Base-by-base conservation (phyloP, 30 jellyfish, hydroid and myxozoan species). In the Rhopilema esculentum region DNA sequence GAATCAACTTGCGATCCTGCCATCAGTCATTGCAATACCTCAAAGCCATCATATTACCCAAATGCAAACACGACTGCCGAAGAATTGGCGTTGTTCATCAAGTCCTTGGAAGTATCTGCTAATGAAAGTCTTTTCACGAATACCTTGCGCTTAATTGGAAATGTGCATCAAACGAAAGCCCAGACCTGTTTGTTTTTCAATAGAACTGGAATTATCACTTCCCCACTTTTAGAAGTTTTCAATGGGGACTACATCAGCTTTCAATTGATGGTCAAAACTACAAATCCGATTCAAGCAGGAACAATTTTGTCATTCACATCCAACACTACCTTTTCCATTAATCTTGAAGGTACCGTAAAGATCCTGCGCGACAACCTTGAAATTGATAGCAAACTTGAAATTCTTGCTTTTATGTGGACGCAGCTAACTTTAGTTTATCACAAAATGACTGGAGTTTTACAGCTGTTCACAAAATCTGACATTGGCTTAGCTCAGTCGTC, bases 381-480 rank as follows among this genome's bases (percentile, higher is more conserved):
- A 8, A 63, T 86, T 74, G 94, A 86, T 48, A 74, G 85, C 24
- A 88, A 89, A n/a, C 49, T 86, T 32, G 25, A 67, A 16, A 49
- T 86, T 21, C 27, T 1, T 4, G 71, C 22, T 8, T 17, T 0
- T 24, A 40, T 31, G 1, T 86, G 94, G 94, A 77, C 94, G 24
- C 94, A 86, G 88, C 53, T 86, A 23, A 31, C 89, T 2, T 63
- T 86, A 22, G 94, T 86, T 25, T 86, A 86, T 69, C 89, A 86
- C 24, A 65, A 65, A 25, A 17, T 23, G 4, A 75, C 94, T 8
- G 94, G 94, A n/a, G 85, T 75, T 1, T 50, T 77, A 23, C 94
- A 86, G 65, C 53, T 86, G 53, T 86, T 86, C 32, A 48, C 79
- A 26, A 86, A 75, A 71, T 25, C 82, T 18, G 83, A 68, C 28